Percentiles rank a stretch among this genome's conserved stretches.
phyloP scores from a whole-genome alignment of 2,888 invertebrate genomes.

The Ennomos fuscantarius region DNA sequence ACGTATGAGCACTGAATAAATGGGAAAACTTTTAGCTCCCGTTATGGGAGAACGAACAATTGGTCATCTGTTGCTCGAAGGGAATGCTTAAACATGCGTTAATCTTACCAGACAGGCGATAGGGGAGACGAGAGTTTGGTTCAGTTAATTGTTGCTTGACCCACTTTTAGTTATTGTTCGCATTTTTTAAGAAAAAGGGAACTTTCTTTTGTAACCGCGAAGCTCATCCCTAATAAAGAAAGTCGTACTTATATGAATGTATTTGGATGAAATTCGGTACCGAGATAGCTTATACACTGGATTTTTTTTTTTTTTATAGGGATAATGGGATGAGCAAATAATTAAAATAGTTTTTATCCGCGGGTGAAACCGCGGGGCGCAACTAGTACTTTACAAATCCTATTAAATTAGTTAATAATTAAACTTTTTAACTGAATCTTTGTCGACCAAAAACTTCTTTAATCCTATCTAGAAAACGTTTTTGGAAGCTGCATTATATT shows the following conservation, averaged over 20 bases:
- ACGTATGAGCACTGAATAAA: conserved; percentile 83
- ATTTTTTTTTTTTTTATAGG: no score
- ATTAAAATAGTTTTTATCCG: no score
- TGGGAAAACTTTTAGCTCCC: conserved; percentile 82
- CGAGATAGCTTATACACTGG: no score
- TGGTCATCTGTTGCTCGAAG: conserved; percentile 78
- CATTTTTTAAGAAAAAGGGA: conserved; percentile 8
- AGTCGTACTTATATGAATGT: not conserved
- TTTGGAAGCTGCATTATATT: no score
- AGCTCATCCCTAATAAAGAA: conserved; percentile 6
- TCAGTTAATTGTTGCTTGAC: conserved; percentile 51
- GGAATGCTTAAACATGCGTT: conserved; percentile 70
- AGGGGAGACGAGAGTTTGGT: conserved; percentile 49
- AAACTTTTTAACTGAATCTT: no score
- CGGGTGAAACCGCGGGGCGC: no score
- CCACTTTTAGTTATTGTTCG: conserved; percentile 33
- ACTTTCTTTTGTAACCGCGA: conserved; percentile 13
- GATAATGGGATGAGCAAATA: no score
- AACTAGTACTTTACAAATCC: no score
- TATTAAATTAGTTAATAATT: no score
- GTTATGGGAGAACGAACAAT: conserved; percentile 81
- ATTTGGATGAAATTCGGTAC: no score
- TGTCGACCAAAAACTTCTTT: no score
- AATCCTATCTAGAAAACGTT: no score
- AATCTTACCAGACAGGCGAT: conserved; percentile 63